phyloP scores from a whole-genome alignment of 1,140 invertebrate genomes.

The Euura lappo region DNA sequence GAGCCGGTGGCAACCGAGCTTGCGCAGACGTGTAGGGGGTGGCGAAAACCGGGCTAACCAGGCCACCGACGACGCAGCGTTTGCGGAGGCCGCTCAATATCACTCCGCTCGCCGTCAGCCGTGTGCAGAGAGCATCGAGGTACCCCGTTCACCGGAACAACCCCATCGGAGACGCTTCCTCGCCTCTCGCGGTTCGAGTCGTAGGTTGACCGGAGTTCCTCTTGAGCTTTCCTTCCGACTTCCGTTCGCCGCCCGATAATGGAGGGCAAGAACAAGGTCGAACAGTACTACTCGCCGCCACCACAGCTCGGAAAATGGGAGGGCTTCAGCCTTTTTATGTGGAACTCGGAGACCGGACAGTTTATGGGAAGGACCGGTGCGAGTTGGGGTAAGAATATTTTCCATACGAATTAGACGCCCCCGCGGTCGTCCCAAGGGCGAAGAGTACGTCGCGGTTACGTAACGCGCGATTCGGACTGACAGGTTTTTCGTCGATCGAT shows the following conservation, averaged over 20 bases:
- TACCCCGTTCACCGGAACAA: neutral
- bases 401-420: neutral
- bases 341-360: slow-evolving; percentile 87
- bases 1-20: neutral
- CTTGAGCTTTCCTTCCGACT: no score
- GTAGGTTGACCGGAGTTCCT: no score
- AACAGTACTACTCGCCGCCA: slow-evolving; percentile 79
- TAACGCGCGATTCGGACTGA: no score
- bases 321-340: slow-evolving; percentile 82
- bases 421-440: neutral
- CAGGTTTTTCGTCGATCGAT: no score
- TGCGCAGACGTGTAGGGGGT: neutral
- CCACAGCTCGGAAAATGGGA: slow-evolving; percentile 86
- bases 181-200: no score
- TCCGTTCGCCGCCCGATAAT: slow-evolving; percentile 48
- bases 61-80: neutral
- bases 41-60: neutral
- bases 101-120: neutral
- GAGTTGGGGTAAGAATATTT: slow-evolving; percentile 82
- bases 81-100: neutral
- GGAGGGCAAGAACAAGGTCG: slow-evolving; percentile 76
- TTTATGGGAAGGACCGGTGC: slow-evolving; percentile 85
- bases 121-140: neutral
- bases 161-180: neutral
- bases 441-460: neutral